Evolutionary conservation across 2,113 vertebrate species (phyloP), one percentile per base, ranked within the genome.

Genomic region (Rhinolophus ferrumequinum): DNA sequence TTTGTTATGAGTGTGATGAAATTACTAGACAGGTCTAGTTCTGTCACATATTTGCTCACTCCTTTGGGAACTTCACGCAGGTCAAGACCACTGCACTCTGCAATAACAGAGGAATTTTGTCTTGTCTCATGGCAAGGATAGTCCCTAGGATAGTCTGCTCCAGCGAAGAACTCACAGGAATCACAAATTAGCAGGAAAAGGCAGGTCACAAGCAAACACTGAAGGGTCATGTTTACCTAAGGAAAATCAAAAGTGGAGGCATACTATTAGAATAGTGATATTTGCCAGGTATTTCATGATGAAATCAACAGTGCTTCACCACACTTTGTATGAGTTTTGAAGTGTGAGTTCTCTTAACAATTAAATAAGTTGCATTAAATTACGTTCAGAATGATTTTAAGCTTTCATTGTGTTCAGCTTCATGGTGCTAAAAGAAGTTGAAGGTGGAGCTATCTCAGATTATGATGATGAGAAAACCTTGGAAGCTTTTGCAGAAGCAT

Each of bases 1-100:
- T 8, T 92, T 1, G 96, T 96, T 94, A 99, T 73, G 1, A 97
- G 90, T 2, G 18, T 64, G 60, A 99, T 99, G 13, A 1, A 9
- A 88, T 99, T 99, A 19, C 98, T 85, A 5, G 98, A 98, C 12
- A 99, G 93, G 58, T 98, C 93, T 0, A 99, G 96, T 67, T 97
- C 94, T 1, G 98, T 99, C 33, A 28, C 82, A 0, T 97, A 86
- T 67, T 84, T 28, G n/a, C 73, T 3, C 93, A 99, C 96, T 0
- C 95, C 98, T 4, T 4, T 0, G 3, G 99, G 99, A 2, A 99
- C 96, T 2, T 28, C 6, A 19, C 38, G 30, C 44, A 99, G 97
- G 6, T 33, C 33, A 6, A 97, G 97, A 0, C 24, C 38, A 5
- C n/a, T 88, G 28, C 98, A 99, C 35, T 98, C 87, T 92, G 99